Conservation (phyloP, 2,888 invertebrate genomes). For the Chelonus formosanus region DNA sequence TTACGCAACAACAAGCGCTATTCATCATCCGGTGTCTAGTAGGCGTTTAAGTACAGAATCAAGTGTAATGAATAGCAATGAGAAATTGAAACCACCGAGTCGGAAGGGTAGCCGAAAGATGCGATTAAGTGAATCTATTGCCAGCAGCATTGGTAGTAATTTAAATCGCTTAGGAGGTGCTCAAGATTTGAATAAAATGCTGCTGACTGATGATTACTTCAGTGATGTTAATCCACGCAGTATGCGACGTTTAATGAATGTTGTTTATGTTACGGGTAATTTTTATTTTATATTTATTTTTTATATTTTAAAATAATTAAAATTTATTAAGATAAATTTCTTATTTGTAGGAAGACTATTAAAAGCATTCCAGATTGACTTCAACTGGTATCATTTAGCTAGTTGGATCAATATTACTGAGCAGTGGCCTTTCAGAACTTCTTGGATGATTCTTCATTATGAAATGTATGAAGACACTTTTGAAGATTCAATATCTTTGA, state of each 20-base stretch:
- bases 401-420: too few species aligned
- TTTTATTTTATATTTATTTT: slow-evolving; percentile 1
- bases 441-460: too few species aligned
- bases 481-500: too few species aligned
- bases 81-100: slow-evolving; percentile 74
- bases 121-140: slow-evolving; percentile 86
- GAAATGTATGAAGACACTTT: too few species aligned
- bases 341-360: too few species aligned
- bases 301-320: background rate
- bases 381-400: too few species aligned
- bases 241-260: slow-evolving; percentile 96
- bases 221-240: slow-evolving; percentile 98
- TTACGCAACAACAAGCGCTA: slow-evolving; percentile 63
- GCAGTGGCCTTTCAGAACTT: too few species aligned
- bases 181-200: slow-evolving; percentile 80
- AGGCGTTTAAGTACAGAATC: slow-evolving; percentile 82
- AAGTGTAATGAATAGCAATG: slow-evolving; percentile 83
- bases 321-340: background rate
- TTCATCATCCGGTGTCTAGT: slow-evolving; percentile 72
- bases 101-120: slow-evolving; percentile 76
- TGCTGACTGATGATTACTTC: slow-evolving; percentile 97
- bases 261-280: slow-evolving; percentile 91
- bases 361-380: too few species aligned
- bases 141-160: slow-evolving; percentile 90
- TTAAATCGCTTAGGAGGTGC: slow-evolving; percentile 81